phyloP scores from a whole-genome alignment of 2,888 invertebrate species.

The Limnephilus marmoratus region DNA sequence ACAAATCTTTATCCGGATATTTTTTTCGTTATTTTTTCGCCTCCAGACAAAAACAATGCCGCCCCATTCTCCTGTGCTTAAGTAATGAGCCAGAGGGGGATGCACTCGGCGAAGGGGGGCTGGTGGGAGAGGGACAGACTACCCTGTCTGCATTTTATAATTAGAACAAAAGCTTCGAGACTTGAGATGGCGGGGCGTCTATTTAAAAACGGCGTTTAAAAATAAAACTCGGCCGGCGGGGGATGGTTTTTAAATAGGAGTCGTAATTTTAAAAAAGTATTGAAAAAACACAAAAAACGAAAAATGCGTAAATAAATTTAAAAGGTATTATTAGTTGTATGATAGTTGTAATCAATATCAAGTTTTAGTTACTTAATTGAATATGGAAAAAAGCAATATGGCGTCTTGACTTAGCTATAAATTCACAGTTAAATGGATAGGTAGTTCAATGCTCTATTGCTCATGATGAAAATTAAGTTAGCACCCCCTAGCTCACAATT shows the following conservation, averaged over 20 bases:
- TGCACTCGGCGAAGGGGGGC: constrained; percentile 9
- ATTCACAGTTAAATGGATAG: neutral
- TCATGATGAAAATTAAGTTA: neutral
- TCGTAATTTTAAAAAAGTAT: neutral
- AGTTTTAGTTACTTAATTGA: neutral
- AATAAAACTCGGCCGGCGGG: constrained; percentile 42
- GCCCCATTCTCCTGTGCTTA: constrained; percentile 38
- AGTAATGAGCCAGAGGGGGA: constrained; percentile 57
- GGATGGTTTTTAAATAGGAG: constrained; percentile 3
- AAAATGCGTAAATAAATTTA: too few species aligned
- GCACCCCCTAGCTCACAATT: neutral
- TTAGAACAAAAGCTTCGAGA: constrained; percentile 65
- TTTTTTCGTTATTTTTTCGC: constrained; percentile 37
- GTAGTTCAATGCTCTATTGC: neutral
- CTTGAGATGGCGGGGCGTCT: constrained; percentile 61
- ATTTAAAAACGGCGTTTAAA: constrained; percentile 63
- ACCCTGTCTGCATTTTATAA: constrained; percentile 64
- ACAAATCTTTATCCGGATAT: constrained; percentile 53
- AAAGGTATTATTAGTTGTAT: too few species aligned
- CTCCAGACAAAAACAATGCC: constrained; percentile 35
- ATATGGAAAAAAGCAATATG: neutral
- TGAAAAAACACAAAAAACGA: neutral
- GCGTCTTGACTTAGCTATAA: too few species aligned
- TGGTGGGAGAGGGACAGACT: constrained; percentile 45
- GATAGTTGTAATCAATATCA: too few species aligned